Percentiles rank a stretch among this genome's conserved stretches.
phyloP scores from a whole-genome alignment of 2,888 invertebrate genomes.

The Hanleya hanleyi region DNA sequence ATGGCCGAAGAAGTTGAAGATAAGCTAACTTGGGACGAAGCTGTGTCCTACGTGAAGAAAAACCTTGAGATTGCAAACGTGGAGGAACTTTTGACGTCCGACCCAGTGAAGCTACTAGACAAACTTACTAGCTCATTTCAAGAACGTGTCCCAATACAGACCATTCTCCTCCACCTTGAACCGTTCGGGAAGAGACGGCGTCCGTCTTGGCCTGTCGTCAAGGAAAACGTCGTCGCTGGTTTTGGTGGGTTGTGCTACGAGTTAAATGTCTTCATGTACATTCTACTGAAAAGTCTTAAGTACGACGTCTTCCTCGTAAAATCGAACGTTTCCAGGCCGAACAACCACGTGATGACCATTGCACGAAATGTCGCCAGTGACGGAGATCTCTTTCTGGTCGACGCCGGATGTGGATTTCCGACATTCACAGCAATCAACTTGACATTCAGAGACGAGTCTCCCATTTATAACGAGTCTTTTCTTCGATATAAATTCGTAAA shows the following conservation, averaged over 20 bases:
- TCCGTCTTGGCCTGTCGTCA: conserved; percentile 34
- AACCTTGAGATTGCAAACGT: conserved; percentile 19
- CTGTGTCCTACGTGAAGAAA: conserved; percentile 23
- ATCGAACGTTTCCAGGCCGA: conserved; percentile 17
- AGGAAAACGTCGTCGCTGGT: conserved; percentile 24
- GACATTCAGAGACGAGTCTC: conserved; percentile 40
- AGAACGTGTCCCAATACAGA: conserved; percentile 36
- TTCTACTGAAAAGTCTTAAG: conserved; percentile 31
- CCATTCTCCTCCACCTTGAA: conserved; percentile 28
- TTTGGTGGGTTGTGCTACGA: conserved; percentile 43
- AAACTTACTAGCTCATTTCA: conserved; percentile 22
- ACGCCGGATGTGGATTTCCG: conserved; percentile 38
- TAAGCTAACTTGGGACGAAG: too few relatives aligned
- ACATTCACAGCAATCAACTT: conserved; percentile 36
- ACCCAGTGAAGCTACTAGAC: conserved; percentile 24
- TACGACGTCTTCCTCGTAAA: conserved; percentile 29
- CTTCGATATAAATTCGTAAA: conserved; percentile 42
- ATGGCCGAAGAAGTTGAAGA: too few relatives aligned
- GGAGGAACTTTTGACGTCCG: conserved; percentile 15
- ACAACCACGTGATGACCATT: conserved; percentile 38
- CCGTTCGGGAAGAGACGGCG: conserved; percentile 21
- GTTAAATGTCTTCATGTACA: conserved; percentile 35
- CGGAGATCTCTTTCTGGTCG: conserved; percentile 37
- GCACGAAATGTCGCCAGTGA: conserved; percentile 28
- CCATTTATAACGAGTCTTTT: conserved; percentile 35